These are phyloP conservation scores for Drosophila mulleri DNA, from an alignment of 2,888 invertebrate genomes.

Conservation along the genomic window DNA sequence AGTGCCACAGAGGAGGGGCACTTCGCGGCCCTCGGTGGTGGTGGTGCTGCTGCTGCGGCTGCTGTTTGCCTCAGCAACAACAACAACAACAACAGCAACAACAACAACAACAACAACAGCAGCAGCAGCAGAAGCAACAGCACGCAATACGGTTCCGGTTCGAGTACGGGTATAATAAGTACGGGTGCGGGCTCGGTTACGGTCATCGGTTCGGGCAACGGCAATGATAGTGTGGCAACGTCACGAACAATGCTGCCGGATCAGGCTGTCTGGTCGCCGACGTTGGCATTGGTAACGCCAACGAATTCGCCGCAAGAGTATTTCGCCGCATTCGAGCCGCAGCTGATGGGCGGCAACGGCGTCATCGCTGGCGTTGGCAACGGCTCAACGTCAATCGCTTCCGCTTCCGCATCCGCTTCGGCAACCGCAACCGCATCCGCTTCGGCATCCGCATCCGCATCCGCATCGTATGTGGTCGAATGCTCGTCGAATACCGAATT, in stretches of 20 bases:
- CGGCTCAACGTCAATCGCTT: slow-evolving; percentile 42
- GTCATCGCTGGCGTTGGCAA: slow-evolving; percentile 72
- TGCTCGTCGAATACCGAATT: slow-evolving; percentile 71
- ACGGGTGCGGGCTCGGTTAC: slow-evolving; percentile 14
- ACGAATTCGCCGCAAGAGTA: slow-evolving; percentile 76
- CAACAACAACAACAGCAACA: slow-evolving; percentile 4
- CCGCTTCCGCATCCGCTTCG: slow-evolving; percentile 26
- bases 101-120: background rate
- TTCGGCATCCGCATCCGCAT: slow-evolving; percentile 26
- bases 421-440: slow-evolving; percentile 37
- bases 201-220: slow-evolving; percentile 26
- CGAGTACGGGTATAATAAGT: background rate
- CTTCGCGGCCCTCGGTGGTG: slow-evolving; percentile 51
- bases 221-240: slow-evolving; percentile 22
- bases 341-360: slow-evolving; percentile 43
- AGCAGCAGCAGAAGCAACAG: slow-evolving; percentile 1
- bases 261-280: slow-evolving; percentile 63
- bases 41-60: slow-evolving; percentile 24
- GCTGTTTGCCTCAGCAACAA: slow-evolving; percentile 16
- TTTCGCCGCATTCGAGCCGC: slow-evolving; percentile 56
- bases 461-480: slow-evolving; percentile 68
- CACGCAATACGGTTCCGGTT: background rate
- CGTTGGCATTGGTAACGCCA: slow-evolving; percentile 76
- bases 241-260: slow-evolving; percentile 28
- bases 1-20: slow-evolving; percentile 83